Percentiles rank a stretch among this genome's conserved stretches.
Evolutionary conservation across 2,888 invertebrate genomes (phyloP).

Genomic region (Morpho deidamia): DNA sequence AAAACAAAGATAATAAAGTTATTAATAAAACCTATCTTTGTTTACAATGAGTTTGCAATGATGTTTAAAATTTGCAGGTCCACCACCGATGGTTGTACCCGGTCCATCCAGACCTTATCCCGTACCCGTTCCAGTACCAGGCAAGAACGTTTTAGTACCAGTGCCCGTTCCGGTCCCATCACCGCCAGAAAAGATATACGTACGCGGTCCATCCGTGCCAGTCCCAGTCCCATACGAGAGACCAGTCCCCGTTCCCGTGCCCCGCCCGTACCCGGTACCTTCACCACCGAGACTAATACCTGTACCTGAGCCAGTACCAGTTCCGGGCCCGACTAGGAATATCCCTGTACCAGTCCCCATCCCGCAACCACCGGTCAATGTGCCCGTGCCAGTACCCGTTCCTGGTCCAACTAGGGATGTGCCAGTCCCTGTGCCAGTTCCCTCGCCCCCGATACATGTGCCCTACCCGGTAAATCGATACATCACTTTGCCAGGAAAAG

Average conservation of each 20-base stretch:
- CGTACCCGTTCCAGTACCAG: constrained; percentile 43
- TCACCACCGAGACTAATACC: constrained; percentile 37
- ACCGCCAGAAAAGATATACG: constrained; percentile 44
- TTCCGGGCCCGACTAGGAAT: constrained; percentile 33
- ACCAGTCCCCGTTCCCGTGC: constrained; percentile 29
- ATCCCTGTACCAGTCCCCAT: constrained; percentile 37
- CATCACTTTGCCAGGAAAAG: constrained; percentile 44
- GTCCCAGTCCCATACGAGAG: constrained; percentile 29
- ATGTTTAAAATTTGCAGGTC: constrained; percentile 47
- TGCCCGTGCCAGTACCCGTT: constrained; percentile 44
- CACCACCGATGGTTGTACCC: constrained; percentile 50
- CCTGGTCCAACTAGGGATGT: constrained; percentile 41
- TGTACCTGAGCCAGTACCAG: constrained; percentile 34
- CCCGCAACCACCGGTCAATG: constrained; percentile 39
- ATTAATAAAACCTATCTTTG: no score
- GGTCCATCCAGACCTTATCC: constrained; percentile 60
- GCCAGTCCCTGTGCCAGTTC: constrained; percentile 42
- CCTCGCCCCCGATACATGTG: constrained; percentile 42
- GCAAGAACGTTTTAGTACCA: constrained; percentile 40
- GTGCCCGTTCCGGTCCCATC: constrained; percentile 53
- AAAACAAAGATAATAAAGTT: no score
- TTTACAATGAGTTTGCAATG: no score
- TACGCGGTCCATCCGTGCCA: constrained; percentile 36
- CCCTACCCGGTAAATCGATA: constrained; percentile 43
- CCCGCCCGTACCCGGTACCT: constrained; percentile 45